phyloP scores from a whole-genome alignment of 2,888 invertebrate species.

The Drosophila nigritarsus region DNA sequence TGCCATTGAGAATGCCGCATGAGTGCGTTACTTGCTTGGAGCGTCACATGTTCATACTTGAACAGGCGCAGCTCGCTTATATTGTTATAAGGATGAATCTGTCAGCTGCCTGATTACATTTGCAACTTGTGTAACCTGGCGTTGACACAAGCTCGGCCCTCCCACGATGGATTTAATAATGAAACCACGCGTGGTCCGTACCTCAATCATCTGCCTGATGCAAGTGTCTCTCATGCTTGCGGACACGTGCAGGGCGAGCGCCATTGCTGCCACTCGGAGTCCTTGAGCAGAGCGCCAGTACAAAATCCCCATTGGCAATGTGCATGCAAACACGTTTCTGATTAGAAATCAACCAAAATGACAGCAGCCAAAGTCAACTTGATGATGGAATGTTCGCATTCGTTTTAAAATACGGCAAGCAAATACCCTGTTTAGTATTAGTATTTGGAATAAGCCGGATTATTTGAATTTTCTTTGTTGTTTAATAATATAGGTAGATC shows the following conservation, averaged over 20 bases:
- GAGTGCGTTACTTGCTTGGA: not conserved
- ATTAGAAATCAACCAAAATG: constrained; percentile 70
- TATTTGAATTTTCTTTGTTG: not conserved
- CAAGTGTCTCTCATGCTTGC: constrained; percentile 28
- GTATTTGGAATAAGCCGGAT: not conserved
- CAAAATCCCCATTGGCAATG: constrained; percentile 42
- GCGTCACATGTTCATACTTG: not conserved
- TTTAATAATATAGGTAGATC: not conserved
- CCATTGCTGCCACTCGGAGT: constrained; percentile 36
- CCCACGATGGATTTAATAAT: constrained; percentile 34
- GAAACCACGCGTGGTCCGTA: constrained; percentile 45
- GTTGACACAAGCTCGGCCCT: not conserved
- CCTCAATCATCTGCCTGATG: constrained; percentile 54
- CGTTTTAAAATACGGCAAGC: not conserved
- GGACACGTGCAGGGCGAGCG: constrained; percentile 18
- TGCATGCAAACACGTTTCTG: constrained; percentile 74
- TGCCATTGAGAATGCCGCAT: not conserved
- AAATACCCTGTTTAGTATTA: not conserved
- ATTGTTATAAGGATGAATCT: constrained; percentile 5
- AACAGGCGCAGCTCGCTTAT: constrained; percentile 1
- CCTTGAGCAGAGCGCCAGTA: constrained; percentile 12
- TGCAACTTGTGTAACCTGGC: constrained; percentile 21
- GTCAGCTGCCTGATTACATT: constrained; percentile 39
- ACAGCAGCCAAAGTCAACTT: constrained; percentile 34
- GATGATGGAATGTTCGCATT: not conserved